A percentile compares a stretch with the other conserved stretches of the same genome.
Conservation (phyloP, 2,113 vertebrate species). For the Poeciliopsis turrubarensis region DNA sequence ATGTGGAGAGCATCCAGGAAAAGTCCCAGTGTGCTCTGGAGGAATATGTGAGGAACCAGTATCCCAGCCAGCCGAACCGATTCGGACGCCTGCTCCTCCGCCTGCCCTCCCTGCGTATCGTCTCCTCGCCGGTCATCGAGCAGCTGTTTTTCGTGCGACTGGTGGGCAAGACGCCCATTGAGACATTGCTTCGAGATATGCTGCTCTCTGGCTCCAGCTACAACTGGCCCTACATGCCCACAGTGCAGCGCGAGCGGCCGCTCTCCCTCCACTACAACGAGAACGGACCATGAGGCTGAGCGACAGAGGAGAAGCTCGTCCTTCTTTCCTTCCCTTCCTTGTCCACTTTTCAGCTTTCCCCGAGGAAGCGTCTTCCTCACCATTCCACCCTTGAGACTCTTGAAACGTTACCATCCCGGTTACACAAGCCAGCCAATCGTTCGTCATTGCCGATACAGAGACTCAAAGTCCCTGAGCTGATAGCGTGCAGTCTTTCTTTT, state of each 20-base stretch:
- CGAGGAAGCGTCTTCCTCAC: constrained; percentile 32
- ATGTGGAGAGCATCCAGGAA: constrained; percentile 88
- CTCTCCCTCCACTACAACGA: constrained; percentile 84
- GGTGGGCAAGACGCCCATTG: constrained; percentile 90
- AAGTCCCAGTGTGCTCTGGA: constrained; percentile 89
- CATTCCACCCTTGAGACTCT: constrained; percentile 46
- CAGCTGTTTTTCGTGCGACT: constrained; percentile 89
- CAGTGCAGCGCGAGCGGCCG: constrained; percentile 82
- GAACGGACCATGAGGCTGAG: constrained; percentile 77
- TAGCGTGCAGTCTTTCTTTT: constrained; percentile 25
- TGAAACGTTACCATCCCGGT: neutral
- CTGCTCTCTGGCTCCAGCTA: constrained; percentile 87
- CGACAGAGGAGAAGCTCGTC: constrained; percentile 13
- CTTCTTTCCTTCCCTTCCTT: constrained; percentile 18
- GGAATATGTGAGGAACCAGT: constrained; percentile 87
- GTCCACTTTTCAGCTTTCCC: constrained; percentile 37
- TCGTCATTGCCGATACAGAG: constrained; percentile 25
- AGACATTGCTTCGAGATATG: constrained; percentile 90
- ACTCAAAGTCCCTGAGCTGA: constrained; percentile 9
- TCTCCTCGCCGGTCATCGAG: constrained; percentile 88
- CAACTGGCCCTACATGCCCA: constrained; percentile 88
- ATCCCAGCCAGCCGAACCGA: constrained; percentile 86
- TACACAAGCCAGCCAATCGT: constrained; percentile 27
- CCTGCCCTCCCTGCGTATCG: constrained; percentile 86
- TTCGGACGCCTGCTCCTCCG: constrained; percentile 88